Evolutionary conservation across 2,888 invertebrate species (phyloP), one percentile per base, ranked within the genome.

Genomic region (Syrphus vitripennis): DNA sequence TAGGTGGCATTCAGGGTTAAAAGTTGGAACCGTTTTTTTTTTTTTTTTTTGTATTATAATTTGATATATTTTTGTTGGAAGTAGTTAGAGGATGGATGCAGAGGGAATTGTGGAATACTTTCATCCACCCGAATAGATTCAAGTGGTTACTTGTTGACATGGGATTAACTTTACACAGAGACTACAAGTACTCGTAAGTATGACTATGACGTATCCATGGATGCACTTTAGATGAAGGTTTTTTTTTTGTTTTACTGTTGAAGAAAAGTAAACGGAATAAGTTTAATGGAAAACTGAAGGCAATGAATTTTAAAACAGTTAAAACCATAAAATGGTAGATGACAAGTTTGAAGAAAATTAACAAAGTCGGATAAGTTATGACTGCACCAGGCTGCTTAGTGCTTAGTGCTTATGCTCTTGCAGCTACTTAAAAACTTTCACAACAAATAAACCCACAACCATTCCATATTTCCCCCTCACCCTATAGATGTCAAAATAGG

Each of bases 121-220:
- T 50, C 26, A 50, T 50, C 24, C 63, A 63, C 63, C 69, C 48
- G n/a, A 57, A 71, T 55, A 57, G 31, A 61, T 80, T 76, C 67
- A 53, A 79, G 70, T 76, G 83, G 83, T 84, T 84, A 84, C 83
- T 84, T 84, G 83, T 84, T 84, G 83, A 83, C 83, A 74, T 75
- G 70, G 26, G 70, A 63, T 83, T 78, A 50, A 50, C 50, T 50
- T 50, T 14, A 50, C 50, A 50, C 14, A 24, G n/a, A n/a, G 14
- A 61, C 59, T 40, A 31, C 3, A 14, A 16, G n/a, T n/a, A n/a
- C n/a, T n/a, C n/a, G n/a, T n/a, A 2, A 12, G 12, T 40, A 40
- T 6, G 12, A 57, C 57, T 34, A 19, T 21, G 34, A 29, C 29
- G n/a, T 34, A 57, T 19, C 34, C 21, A 34, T 34, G 34, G 57